Base-by-base conservation (phyloP, 2,888 invertebrate species). In the Pachycephus smyrnensis region DNA sequence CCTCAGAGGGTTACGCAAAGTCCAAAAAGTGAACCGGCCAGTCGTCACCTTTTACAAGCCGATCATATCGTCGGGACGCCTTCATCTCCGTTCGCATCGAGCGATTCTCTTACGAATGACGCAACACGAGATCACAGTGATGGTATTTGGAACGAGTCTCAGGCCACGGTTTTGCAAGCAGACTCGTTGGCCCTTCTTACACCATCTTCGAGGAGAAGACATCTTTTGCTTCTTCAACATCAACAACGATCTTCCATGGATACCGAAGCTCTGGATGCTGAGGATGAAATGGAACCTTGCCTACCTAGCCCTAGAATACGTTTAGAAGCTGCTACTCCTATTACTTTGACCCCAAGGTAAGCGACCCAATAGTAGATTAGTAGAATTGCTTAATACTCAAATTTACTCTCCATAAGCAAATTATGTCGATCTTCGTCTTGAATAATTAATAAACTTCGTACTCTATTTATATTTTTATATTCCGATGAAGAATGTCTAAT, bases 131-230 rank as follows among this genome's bases (percentile, higher is more conserved):
- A 97, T 90, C 96, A 97, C 91, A 97, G 97, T 74, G 97, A 97
- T 89, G 96, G 96, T 75, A 95, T 96, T 88, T 97, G 97, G 97
- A 97, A 97, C 92, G 97, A 97, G 92, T 97, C 97, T 15, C 97
- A 97, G 92, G 95, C 96, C 12, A 97, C 97, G 1, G 96, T 97
- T 30, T 93, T 96, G 68, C 96, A 95, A 92, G 94, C 94, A 1
- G 96, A 96, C 88, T 94, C 95, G 30, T 92, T 94, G 75, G 94
- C 94, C 68, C 90, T 96, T 76, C 89, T 96, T 40, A 97, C 97
- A 32, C 97, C 97, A 0, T 96, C 96, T 11, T 95, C 96, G 1
- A 94, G 95, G 87, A 93, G 97, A 85, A 95, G 96, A 92, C 96
- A 96, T 88, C 92, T 96, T 68, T 92, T 97, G 68, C 91, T 97